Conservation (phyloP, 1,140 invertebrate genomes). For the Scaptomyza pallida region DNA sequence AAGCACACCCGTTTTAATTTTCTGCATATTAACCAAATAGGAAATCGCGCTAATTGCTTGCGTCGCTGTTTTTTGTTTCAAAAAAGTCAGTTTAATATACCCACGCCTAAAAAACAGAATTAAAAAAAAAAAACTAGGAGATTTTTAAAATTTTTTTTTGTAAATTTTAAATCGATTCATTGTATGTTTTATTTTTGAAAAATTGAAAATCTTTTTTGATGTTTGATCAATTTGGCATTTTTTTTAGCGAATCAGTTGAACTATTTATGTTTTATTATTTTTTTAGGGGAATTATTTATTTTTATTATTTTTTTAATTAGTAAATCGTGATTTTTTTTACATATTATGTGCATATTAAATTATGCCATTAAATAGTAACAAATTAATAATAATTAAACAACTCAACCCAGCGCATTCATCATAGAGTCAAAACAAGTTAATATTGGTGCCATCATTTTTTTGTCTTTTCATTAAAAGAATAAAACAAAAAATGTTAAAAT, state of each 20-base stretch:
- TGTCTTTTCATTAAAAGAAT: constrained; percentile 6
- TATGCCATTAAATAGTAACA: constrained; percentile 71
- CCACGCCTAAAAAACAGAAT: constrained; percentile 63
- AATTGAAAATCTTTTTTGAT: constrained; percentile 60
- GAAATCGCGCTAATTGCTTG: constrained; percentile 77
- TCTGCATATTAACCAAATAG: constrained; percentile 81
- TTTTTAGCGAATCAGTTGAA: too few species aligned
- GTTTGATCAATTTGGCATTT: constrained; percentile 40
- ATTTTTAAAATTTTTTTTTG: too few species aligned
- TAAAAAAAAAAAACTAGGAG: constrained; percentile 14
- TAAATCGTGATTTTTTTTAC: constrained; percentile 48
- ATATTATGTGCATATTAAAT: constrained; percentile 58
- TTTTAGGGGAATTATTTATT: not conserved
- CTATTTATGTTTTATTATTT: not conserved
- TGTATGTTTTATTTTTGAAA: too few species aligned
- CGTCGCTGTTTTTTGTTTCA: constrained; percentile 45
- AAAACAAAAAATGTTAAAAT: constrained; percentile 29
- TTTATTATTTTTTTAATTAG: not conserved
- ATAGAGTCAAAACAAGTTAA: constrained; percentile 59
- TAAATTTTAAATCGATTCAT: too few species aligned
- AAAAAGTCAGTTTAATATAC: constrained; percentile 39
- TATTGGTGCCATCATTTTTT: constrained; percentile 32
- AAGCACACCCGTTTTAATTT: constrained; percentile 80
- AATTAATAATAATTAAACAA: constrained; percentile 75
- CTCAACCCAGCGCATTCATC: constrained; percentile 47